Evolutionary conservation across 2,113 vertebrate species (phyloP).

Genomic region (Anhinga anhinga): DNA sequence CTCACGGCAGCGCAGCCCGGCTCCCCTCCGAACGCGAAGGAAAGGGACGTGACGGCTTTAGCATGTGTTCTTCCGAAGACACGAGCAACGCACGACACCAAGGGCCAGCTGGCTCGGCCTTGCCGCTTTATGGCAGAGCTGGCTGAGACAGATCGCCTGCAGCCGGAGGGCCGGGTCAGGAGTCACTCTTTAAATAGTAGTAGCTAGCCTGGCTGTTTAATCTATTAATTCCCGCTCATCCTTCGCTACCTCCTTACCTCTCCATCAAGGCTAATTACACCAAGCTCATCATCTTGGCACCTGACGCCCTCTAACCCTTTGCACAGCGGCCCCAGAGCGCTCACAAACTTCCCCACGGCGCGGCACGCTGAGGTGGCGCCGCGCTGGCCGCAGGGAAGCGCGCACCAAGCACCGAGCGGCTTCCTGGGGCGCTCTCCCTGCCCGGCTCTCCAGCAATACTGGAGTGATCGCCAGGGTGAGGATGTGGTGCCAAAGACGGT

Average conservation of each 20-base stretch:
- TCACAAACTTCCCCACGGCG: fast-evolving
- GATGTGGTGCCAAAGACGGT: not conserved
- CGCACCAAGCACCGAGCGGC: no score
- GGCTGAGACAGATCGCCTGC: not conserved
- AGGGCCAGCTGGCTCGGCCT: not conserved
- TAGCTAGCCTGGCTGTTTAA: not conserved
- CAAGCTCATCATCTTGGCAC: not conserved
- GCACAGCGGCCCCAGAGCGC: fast-evolving
- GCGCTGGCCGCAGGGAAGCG: fast-evolving
- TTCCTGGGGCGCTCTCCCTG: not conserved
- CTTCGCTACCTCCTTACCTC: not conserved
- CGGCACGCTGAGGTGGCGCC: not conserved
- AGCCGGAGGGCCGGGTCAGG: not conserved
- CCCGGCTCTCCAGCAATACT: not conserved
- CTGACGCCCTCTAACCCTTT: not conserved
- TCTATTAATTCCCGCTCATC: not conserved
- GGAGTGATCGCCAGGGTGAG: not conserved
- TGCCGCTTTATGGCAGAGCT: fast-evolving
- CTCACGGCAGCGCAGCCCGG: not conserved
- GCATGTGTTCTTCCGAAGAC: not conserved
- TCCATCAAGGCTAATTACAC: not conserved
- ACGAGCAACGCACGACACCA: fast-evolving
- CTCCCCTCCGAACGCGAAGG: not conserved
- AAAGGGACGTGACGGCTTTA: not conserved
- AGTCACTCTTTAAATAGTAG: not conserved